These are phyloP conservation scores for Tuberolachnus salignus DNA, from an alignment of 2,888 invertebrate species.

Conservation along the genomic window DNA sequence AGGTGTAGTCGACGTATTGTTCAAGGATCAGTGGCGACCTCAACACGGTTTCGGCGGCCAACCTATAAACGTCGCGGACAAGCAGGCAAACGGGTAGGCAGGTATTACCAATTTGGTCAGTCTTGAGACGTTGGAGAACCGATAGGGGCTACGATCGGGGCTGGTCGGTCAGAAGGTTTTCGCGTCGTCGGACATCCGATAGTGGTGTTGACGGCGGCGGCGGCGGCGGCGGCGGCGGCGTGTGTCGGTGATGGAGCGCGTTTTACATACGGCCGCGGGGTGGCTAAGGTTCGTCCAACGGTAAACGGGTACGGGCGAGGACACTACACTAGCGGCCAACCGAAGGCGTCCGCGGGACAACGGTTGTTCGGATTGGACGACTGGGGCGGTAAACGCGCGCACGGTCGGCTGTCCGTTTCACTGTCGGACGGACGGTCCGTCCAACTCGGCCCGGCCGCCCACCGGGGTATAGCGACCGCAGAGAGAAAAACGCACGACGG, in stretches of 20 bases:
- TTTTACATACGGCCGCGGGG: too few relatives aligned
- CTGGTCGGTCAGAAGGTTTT: neutral
- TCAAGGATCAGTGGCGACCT: neutral
- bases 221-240: too few relatives aligned
- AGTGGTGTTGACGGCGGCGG: too few relatives aligned
- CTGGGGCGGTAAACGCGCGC: neutral
- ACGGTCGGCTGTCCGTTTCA: neutral
- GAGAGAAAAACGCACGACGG: slow-evolving; percentile 29
- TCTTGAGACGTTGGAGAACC: slow-evolving; percentile 22
- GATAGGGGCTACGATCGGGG: neutral
- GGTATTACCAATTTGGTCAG: neutral
- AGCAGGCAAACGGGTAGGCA: too few relatives aligned
- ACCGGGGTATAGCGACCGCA: neutral
- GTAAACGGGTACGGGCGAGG: too few relatives aligned
- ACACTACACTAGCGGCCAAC: too few relatives aligned
- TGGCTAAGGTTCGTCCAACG: too few relatives aligned
- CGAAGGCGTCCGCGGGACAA: too few relatives aligned
- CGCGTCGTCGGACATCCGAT: neutral
- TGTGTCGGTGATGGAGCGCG: too few relatives aligned
- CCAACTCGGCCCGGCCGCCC: too few relatives aligned
- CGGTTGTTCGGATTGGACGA: too few relatives aligned
- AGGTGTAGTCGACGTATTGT: slow-evolving; percentile 45
- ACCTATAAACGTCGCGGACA: neutral
- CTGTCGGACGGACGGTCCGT: too few relatives aligned
- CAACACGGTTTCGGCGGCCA: neutral